Evolutionary conservation across 1,140 invertebrate species (phyloP).

Genomic region (Akabosia matsudoensis): DNA sequence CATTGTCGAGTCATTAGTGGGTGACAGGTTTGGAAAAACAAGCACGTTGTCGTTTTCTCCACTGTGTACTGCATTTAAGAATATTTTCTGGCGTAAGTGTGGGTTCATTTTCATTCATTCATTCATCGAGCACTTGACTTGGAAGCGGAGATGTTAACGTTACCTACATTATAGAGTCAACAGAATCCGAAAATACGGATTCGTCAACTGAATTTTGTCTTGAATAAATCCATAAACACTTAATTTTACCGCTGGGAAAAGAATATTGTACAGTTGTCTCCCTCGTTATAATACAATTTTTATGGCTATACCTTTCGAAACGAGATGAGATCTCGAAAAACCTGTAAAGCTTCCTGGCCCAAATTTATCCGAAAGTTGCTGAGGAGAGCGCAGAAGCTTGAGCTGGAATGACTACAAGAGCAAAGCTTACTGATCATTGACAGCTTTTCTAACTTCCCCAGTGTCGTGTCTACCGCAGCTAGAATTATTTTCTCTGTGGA

Average conservation of each 20-base stretch:
- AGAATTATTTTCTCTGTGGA: conserved; percentile 26
- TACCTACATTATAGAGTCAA: background rate
- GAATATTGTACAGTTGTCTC: background rate
- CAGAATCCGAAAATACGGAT: background rate
- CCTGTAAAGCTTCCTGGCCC: background rate
- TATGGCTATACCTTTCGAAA: background rate
- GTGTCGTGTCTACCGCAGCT: background rate
- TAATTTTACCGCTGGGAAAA: background rate
- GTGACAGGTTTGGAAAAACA: background rate
- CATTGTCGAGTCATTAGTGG: background rate
- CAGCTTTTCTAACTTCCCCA: conserved; percentile 27
- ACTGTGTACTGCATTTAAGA: background rate
- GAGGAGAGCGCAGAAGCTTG: background rate
- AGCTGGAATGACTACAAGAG: background rate
- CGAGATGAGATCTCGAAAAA: background rate
- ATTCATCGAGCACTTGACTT: background rate
- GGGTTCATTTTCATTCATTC: background rate
- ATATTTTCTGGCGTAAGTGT: background rate
- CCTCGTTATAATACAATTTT: background rate
- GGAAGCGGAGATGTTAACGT: background rate
- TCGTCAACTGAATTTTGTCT: background rate
- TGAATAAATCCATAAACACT: background rate
- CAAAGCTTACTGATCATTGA: conserved; percentile 22
- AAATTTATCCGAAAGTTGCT: background rate
- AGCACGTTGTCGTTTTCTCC: background rate